Conservation (phyloP, 2,113 vertebrate genomes). For the Xenopus laevis region DNA sequence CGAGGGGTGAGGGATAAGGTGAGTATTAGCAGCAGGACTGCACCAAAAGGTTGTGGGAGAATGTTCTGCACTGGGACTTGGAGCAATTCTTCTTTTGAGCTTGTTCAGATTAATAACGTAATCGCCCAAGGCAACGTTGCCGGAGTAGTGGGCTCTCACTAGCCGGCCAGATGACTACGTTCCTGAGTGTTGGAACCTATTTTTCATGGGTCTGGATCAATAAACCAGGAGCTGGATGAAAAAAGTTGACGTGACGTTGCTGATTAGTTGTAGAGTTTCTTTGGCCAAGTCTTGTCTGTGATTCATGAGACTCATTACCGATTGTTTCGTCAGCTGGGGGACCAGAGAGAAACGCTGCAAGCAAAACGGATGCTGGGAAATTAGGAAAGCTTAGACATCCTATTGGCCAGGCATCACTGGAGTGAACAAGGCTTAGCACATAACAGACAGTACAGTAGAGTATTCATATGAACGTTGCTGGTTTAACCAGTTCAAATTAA, state of each 20-base stretch:
- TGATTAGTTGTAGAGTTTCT: no score
- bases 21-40: background rate
- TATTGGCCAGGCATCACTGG: background rate
- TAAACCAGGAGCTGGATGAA: background rate
- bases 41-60: background rate
- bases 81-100: conserved; percentile 1
- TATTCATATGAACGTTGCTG: no score
- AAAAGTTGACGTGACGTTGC: background rate
- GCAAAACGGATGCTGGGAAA: conserved; percentile 22
- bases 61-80: background rate
- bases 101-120: background rate
- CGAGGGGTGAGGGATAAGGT: no score
- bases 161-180: background rate
- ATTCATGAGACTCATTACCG: conserved; percentile 35
- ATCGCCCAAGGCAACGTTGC: background rate
- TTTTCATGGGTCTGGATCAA: background rate
- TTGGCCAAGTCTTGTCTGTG: background rate
- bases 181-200: background rate
- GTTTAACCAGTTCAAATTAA: no score
- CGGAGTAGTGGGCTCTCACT: background rate
- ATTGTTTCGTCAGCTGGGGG: conserved; percentile 25
- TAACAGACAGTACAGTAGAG: no score
- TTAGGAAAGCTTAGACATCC: background rate
- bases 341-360: conserved; percentile 9
- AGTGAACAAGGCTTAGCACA: background rate